phyloP scores from a whole-genome alignment of 2,888 invertebrate species.

The Drosophila percnosoma region DNA sequence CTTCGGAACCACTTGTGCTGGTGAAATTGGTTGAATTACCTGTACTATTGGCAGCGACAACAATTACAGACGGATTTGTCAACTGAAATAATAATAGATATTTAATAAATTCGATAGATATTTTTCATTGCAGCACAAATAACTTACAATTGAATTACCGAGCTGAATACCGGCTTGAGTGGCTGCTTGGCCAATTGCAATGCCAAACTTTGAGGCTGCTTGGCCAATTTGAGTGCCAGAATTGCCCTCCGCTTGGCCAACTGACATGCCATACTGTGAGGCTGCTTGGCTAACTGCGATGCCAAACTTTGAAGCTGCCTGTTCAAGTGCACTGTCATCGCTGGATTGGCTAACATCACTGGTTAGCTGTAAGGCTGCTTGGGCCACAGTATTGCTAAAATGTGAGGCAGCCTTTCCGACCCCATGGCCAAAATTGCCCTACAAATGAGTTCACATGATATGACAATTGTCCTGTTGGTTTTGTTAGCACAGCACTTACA shows the following conservation, averaged over 20 bases:
- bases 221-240: constrained; percentile 23
- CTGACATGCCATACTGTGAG: constrained; percentile 10
- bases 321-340: constrained; percentile 16
- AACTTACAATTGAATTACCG: constrained; percentile 12
- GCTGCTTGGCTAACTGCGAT: constrained; percentile 55
- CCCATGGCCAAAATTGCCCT: constrained; percentile 27
- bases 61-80: background rate
- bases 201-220: constrained; percentile 57
- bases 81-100: constrained; percentile 1
- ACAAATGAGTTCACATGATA: background rate
- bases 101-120: background rate
- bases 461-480: background rate
- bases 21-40: background rate
- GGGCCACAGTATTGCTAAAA: constrained; percentile 49
- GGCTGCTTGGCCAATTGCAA: constrained; percentile 56
- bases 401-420: constrained; percentile 42
- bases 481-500: constrained; percentile 23
- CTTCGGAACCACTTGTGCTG: background rate
- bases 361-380: constrained; percentile 49
- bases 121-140: background rate
- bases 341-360: constrained; percentile 24
- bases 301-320: constrained; percentile 51
- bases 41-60: background rate
- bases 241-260: constrained; percentile 29
- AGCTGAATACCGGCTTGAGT: constrained; percentile 8